These are phyloP conservation scores for Neodontobutis hainanensis DNA, from an alignment of 2,113 vertebrate species.

Conservation along the genomic window DNA sequence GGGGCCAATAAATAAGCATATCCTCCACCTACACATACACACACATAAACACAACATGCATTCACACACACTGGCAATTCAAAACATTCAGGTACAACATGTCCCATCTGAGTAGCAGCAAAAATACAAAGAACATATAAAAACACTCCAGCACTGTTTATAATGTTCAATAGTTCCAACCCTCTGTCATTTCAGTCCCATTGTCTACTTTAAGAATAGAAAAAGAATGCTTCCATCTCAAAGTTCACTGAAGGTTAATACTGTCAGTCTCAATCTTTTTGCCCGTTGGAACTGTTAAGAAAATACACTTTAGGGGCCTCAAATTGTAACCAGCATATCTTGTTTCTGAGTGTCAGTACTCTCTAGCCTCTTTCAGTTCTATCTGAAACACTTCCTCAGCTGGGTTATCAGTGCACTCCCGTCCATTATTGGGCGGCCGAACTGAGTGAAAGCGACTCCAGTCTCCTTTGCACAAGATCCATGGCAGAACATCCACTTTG, in stretches of 20 bases:
- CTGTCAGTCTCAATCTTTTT: neutral
- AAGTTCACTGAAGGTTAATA: neutral
- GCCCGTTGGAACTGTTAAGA: neutral
- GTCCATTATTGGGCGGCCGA: constrained; percentile 86
- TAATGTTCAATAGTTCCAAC: constrained; percentile 9
- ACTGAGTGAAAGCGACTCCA: constrained; percentile 87
- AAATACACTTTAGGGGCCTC: neutral
- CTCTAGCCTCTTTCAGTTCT: constrained; percentile 85
- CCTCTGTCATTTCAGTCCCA: constrained; percentile 22
- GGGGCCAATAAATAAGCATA: constrained; percentile 57
- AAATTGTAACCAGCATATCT: neutral
- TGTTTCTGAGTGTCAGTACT: constrained; percentile 75
- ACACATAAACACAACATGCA: neutral
- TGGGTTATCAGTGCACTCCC: constrained; percentile 80
- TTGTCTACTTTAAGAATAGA: constrained; percentile 9
- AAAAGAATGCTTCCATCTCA: neutral
- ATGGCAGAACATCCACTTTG: constrained; percentile 85
- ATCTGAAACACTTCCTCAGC: constrained; percentile 80
- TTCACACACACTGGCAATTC: neutral
- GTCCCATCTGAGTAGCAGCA: constrained; percentile 24
- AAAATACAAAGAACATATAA: constrained; percentile 8
- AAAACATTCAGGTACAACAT: constrained; percentile 15
- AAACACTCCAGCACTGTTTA: neutral
- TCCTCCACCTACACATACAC: constrained; percentile 1
- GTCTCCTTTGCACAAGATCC: constrained; percentile 90